Evolutionary conservation across 1,140 invertebrate species (phyloP).

Genomic region (Drosophila elegans): DNA sequence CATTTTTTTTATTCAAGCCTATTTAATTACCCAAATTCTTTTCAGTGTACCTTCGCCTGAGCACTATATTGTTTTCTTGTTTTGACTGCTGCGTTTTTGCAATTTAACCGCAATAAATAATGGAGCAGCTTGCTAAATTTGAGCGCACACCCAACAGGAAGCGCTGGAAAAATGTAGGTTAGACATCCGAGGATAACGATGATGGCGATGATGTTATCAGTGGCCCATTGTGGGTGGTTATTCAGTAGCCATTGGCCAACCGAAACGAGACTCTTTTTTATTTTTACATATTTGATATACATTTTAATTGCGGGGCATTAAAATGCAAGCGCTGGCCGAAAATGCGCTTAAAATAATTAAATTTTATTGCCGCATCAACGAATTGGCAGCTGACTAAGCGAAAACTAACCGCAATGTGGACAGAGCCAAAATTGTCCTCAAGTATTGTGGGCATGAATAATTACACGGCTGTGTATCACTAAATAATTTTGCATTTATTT

Average conservation of each 20-base stretch:
- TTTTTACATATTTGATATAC: slow-evolving; percentile 49
- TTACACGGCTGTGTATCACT: slow-evolving; percentile 56
- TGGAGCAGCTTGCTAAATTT: slow-evolving; percentile 65
- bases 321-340: slow-evolving; percentile 29
- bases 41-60: not conserved
- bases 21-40: too few species aligned
- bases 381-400: slow-evolving; percentile 51
- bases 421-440: not conserved
- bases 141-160: slow-evolving; percentile 24
- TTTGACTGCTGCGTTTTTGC: slow-evolving; percentile 58
- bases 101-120: slow-evolving; percentile 72
- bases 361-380: slow-evolving; percentile 45
- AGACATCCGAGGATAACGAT: slow-evolving; percentile 28
- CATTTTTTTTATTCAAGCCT: too few species aligned
- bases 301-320: slow-evolving; percentile 51
- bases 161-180: slow-evolving; percentile 44
- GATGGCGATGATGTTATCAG: slow-evolving; percentile 28
- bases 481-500: slow-evolving; percentile 83
- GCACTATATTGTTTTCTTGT: slow-evolving; percentile 16
- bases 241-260: slow-evolving; percentile 15
- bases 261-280: slow-evolving; percentile 17
- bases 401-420: slow-evolving; percentile 37
- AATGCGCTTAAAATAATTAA: slow-evolving; percentile 47
- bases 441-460: slow-evolving; percentile 9
- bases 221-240: slow-evolving; percentile 22